Evolutionary conservation across 92 coral and sea anemone species (phyloP).

Genomic region (Epizoanthus scotinus): DNA sequence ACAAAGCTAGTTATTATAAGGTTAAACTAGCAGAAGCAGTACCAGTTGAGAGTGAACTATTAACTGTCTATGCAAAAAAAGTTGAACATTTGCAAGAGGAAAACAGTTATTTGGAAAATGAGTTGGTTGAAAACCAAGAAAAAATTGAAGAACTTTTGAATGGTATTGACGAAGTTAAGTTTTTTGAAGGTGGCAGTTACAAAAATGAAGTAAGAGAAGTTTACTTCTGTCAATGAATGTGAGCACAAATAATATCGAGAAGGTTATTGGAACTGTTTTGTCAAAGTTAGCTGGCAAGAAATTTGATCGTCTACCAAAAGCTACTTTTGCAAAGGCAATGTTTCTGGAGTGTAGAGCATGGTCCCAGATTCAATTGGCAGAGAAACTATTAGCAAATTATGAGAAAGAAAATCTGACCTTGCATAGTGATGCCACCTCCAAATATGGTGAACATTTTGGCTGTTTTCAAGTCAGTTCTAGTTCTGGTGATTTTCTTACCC

Average conservation of each 20-base stretch:
- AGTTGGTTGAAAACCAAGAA: slow-evolving; percentile 8
- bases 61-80: not conserved
- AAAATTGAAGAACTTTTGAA: slow-evolving; percentile 22
- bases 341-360: slow-evolving; percentile 18
- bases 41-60: slow-evolving; percentile 19
- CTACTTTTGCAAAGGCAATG: slow-evolving; percentile 32
- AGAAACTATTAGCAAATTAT: not conserved
- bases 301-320: slow-evolving; percentile 25
- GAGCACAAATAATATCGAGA: not conserved
- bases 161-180: slow-evolving; percentile 26
- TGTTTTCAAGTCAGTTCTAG: slow-evolving; percentile 24
- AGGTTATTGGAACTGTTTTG: slow-evolving; percentile 7
- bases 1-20: slow-evolving; percentile 30
- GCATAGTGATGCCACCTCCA: slow-evolving; percentile 33
- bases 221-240: slow-evolving; percentile 20
- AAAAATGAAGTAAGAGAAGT: slow-evolving; percentile 37
- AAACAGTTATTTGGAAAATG: slow-evolving; percentile 9
- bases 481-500: slow-evolving; percentile 14
- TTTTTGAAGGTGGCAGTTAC: slow-evolving; percentile 20
- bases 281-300: slow-evolving; percentile 21
- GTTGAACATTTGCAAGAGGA: not conserved
- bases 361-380: slow-evolving; percentile 35
- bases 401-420: not conserved
- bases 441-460: slow-evolving; percentile 24
- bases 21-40: not conserved